A percentile compares a stretch with the other conserved stretches of the same genome.
phyloP scores from a whole-genome alignment of 2,113 vertebrate genomes.

The Willisornis vidua region DNA sequence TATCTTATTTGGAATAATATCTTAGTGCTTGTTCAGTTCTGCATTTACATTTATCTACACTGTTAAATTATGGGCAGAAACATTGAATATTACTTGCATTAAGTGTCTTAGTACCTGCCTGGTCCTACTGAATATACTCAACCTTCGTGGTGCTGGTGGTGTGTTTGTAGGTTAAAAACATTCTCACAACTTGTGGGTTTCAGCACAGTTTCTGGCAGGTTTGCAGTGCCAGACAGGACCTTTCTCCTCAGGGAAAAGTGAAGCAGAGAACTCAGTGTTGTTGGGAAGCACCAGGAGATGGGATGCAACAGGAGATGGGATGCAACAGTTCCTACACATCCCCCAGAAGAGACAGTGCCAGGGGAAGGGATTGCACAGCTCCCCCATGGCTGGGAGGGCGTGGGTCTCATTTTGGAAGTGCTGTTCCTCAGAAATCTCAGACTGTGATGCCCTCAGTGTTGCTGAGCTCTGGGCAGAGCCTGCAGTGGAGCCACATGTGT shows the following conservation, averaged over 20 bases:
- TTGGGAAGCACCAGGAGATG: background rate
- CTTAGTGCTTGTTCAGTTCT: background rate
- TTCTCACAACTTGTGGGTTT: background rate
- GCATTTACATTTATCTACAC: background rate
- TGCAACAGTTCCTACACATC: background rate
- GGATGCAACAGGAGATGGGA: background rate
- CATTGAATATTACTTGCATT: background rate
- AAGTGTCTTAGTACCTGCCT: background rate
- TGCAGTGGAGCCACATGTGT: slow-evolving; percentile 16
- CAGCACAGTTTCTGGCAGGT: background rate
- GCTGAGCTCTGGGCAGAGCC: slow-evolving; percentile 36
- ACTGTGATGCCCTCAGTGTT: background rate
- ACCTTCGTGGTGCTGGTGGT: background rate
- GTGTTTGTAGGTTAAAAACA: background rate
- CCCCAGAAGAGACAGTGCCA: background rate
- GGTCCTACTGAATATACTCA: background rate
- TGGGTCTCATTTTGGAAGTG: slow-evolving; percentile 52
- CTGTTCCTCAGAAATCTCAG: slow-evolving; percentile 2
- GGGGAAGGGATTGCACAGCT: slow-evolving; percentile 8
- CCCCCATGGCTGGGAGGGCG: background rate
- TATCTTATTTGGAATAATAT: background rate
- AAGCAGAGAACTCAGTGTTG: background rate
- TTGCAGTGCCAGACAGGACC: background rate
- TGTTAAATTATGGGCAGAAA: background rate
- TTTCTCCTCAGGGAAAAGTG: background rate